Base-by-base conservation (phyloP, 2,113 vertebrate genomes). In the Notarius quadriscutis region DNA sequence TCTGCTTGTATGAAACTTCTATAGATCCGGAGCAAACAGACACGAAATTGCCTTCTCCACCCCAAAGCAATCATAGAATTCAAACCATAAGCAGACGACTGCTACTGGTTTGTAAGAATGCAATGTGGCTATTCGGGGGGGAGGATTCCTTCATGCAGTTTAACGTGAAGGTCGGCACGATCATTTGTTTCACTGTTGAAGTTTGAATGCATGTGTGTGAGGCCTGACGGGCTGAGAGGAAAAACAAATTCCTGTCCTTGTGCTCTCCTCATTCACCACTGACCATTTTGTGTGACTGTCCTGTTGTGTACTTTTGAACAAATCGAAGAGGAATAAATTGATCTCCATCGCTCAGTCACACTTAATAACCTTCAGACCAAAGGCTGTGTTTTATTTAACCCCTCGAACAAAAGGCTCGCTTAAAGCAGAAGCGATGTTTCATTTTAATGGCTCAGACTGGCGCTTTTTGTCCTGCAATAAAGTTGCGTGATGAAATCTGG, bases 91-190 rank as follows among this genome's bases (percentile, higher is more conserved):
- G 60, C 81, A 58, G 78, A 80, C 83, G 69, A 80, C 72, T 83
- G 79, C 69, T 62, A 51, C 74, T 83, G 72, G 86, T 89, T 84
- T 82, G 78, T 87, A 71, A 91, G 87, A 87, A 86, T 91, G 65
- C 55, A 81, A 77, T 83, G 87, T 87, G 89, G 87, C 87, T 67
- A 84, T 90, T 85, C 30, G 20, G 30, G 22, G 53, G 53, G 89
- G 86, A 85, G 14, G 63, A 72, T 86, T 85, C 74, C 83, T 67
- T 87, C 87, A 84, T 87, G 79, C 88, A 74, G 82, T 83, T 86
- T 86, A 85, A 89, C 86, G 85, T 89, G 87, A 90, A 91, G 88
- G 90, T 80, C 62, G 81, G 30, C 55, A 30, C 15, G 71, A 80
- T 89, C 53, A 60, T 87, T 84, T 86, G 25, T 90, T 87, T 86